Percentiles rank a stretch among this genome's conserved stretches.
phyloP scores from a whole-genome alignment of 1,140 invertebrate genomes.

The Trichoplusia ni region DNA sequence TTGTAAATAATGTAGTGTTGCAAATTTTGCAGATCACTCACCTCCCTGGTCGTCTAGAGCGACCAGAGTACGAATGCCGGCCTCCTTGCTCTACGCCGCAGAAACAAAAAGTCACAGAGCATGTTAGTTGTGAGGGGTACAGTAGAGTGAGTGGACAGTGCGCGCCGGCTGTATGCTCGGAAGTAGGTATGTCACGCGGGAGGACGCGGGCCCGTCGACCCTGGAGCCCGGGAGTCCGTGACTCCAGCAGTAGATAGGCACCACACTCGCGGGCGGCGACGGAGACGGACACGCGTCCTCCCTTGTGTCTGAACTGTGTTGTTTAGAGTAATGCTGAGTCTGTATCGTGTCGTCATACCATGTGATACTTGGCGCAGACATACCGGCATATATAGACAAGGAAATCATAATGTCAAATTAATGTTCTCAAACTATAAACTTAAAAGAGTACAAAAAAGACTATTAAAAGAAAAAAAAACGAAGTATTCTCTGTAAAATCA shows the following conservation, averaged over 20 bases:
- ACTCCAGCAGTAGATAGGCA: too few species aligned
- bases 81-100: slow-evolving; percentile 98
- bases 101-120: slow-evolving; percentile 85
- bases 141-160: slow-evolving; percentile 72
- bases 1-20: slow-evolving; percentile 81
- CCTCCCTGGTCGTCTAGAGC: slow-evolving; percentile 99
- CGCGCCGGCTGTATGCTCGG: slow-evolving; percentile 34
- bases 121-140: slow-evolving; percentile 81
- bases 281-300: slow-evolving; percentile 48
- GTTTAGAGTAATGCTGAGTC: slow-evolving; percentile 61
- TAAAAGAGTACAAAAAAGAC: slow-evolving; percentile 19
- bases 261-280: background rate
- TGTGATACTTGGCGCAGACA: slow-evolving; percentile 30
- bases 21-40: slow-evolving; percentile 87
- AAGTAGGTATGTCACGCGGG: slow-evolving; percentile 51
- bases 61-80: slow-evolving; percentile 99
- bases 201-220: slow-evolving; percentile 42
- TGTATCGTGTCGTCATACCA: slow-evolving; percentile 57
- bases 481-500: background rate
- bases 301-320: slow-evolving; percentile 61
- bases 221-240: too few species aligned
- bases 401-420: slow-evolving; percentile 29
- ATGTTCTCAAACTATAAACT: slow-evolving; percentile 17
- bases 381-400: slow-evolving; percentile 33
- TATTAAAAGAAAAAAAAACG: slow-evolving; percentile 27